These are phyloP conservation scores for Cryptotermes secundus DNA, from an alignment of 1,140 invertebrate species.

Conservation along the genomic window DNA sequence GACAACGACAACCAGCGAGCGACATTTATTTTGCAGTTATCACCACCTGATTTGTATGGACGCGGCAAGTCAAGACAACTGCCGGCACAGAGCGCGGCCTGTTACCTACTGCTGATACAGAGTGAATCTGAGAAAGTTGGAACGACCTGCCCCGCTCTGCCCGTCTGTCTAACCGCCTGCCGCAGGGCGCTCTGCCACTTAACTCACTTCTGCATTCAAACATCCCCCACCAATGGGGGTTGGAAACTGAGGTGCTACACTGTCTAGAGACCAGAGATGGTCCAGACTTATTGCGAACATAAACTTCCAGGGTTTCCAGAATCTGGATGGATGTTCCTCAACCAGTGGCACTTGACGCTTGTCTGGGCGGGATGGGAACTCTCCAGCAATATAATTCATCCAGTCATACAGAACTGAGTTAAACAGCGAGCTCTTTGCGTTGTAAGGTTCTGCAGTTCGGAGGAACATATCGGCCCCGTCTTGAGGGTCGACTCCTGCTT, in stretches of 20 bases:
- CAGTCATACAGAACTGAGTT: no score
- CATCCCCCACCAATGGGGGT: neutral
- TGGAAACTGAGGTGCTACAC: neutral
- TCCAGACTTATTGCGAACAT: neutral
- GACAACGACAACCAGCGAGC: no score
- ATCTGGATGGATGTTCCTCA: no score
- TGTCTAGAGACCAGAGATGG: neutral
- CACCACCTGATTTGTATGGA: neutral
- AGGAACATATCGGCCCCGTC: no score
- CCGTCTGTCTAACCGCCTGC: neutral
- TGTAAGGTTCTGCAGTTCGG: no score
- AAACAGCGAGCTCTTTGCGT: no score
- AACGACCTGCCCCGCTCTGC: conserved; percentile 1
- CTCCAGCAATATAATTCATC: no score
- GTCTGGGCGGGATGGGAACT: no score
- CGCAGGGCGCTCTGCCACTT: neutral
- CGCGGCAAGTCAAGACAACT: neutral
- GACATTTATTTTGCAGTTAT: no score
- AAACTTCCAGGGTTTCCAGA: no score
- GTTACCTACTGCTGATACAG: conserved; percentile 21
- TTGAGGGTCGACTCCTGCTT: no score
- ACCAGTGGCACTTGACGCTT: no score
- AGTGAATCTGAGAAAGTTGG: conserved; percentile 19
- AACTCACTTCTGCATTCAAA: neutral
- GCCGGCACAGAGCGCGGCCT: neutral